Evolutionary conservation across 2,797 vertebrate species (phyloP).

Genomic region (Intellagama lesueurii): DNA sequence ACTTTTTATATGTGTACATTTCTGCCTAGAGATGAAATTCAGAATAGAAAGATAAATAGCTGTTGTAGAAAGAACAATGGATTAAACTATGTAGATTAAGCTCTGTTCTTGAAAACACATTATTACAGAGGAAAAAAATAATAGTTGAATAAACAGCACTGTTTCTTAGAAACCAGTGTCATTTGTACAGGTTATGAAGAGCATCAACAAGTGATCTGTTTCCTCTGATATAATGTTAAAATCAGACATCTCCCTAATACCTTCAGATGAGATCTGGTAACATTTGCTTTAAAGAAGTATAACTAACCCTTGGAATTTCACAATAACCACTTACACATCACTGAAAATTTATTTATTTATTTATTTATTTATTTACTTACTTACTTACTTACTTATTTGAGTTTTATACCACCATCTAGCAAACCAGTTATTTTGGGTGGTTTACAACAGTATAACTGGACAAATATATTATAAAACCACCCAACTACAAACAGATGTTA

Average conservation of each 20-base stretch:
- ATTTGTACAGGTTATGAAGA: neutral
- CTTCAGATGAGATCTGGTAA: neutral
- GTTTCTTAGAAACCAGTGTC: neutral
- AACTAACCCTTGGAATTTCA: neutral
- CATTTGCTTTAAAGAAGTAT: neutral
- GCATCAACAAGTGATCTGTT: neutral
- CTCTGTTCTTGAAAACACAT: neutral
- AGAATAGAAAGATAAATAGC: neutral
- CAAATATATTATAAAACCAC: too few relatives aligned
- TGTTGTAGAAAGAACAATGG: slow-evolving; percentile 8
- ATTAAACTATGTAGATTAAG: slow-evolving; percentile 8
- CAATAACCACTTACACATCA: neutral
- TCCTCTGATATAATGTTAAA: neutral
- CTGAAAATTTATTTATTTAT: too few relatives aligned
- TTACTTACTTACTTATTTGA: too few relatives aligned
- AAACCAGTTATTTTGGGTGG: too few relatives aligned
- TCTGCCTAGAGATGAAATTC: neutral
- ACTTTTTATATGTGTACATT: neutral
- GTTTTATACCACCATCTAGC: too few relatives aligned
- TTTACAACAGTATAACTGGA: too few relatives aligned
- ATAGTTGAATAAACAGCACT: neutral
- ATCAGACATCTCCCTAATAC: neutral
- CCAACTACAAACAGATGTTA: too few relatives aligned
- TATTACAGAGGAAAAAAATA: neutral
- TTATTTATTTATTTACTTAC: too few relatives aligned